phyloP scores from a whole-genome alignment of 2,888 invertebrate species.

The Polyploca ridens region DNA sequence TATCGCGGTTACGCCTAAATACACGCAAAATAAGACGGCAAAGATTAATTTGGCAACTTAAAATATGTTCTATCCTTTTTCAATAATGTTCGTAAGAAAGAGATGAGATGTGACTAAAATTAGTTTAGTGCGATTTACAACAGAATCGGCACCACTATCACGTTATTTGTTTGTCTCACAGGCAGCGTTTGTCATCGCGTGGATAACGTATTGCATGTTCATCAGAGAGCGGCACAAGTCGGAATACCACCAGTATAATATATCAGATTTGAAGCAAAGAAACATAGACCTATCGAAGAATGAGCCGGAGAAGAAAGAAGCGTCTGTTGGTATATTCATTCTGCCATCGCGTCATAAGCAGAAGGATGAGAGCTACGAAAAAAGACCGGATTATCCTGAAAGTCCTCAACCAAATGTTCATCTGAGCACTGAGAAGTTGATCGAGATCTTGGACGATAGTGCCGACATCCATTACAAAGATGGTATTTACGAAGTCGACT shows the following conservation, averaged over 20 bases:
- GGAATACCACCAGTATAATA: slow-evolving; percentile 62
- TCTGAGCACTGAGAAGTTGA: slow-evolving; percentile 58
- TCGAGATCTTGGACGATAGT: slow-evolving; percentile 63
- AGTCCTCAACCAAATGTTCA: slow-evolving; percentile 55
- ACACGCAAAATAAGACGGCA: no score
- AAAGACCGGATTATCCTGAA: slow-evolving; percentile 76
- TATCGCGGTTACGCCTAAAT: no score
- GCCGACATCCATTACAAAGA: slow-evolving; percentile 55
- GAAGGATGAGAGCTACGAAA: slow-evolving; percentile 59
- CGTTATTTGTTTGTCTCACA: slow-evolving; percentile 39
- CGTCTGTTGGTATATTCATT: slow-evolving; percentile 65
- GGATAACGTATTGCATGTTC: slow-evolving; percentile 79
- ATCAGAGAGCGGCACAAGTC: slow-evolving; percentile 70
- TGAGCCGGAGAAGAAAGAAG: slow-evolving; percentile 32
- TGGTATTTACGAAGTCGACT: slow-evolving; percentile 65
- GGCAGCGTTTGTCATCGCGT: slow-evolving; percentile 65
- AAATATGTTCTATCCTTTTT: no score
- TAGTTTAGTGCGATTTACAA: no score
- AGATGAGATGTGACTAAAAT: no score
- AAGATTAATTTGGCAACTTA: no score
- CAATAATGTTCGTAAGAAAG: no score
- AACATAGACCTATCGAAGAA: slow-evolving; percentile 54
- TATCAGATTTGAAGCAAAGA: slow-evolving; percentile 60
- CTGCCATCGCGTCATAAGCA: slow-evolving; percentile 65
- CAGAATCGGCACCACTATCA: no score